Evolutionary conservation across 2,797 vertebrate species (phyloP).

Genomic region (Meriones psammophilus): DNA sequence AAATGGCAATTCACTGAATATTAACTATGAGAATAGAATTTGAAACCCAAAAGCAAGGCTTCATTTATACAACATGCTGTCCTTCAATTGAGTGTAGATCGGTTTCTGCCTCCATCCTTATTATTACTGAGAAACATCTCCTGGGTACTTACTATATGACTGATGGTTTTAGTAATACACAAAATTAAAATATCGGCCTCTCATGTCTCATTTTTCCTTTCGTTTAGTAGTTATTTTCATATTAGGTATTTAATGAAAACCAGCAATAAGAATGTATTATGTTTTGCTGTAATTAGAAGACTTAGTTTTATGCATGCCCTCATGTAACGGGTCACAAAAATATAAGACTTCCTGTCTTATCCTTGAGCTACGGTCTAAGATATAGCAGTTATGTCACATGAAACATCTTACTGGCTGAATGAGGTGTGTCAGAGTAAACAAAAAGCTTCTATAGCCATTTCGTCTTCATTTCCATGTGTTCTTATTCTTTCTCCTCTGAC

Average conservation of each 20-base stretch:
- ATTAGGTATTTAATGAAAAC: conserved; percentile 22
- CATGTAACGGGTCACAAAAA: background rate
- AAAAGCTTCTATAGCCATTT: background rate
- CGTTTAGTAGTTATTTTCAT: background rate
- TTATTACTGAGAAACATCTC: conserved; percentile 6
- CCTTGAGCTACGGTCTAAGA: conserved; percentile 11
- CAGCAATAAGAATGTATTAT: background rate
- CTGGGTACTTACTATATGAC: background rate
- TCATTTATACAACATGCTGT: background rate
- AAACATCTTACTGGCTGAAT: conserved; percentile 1
- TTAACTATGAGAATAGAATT: background rate
- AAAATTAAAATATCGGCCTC: background rate
- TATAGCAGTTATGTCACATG: background rate
- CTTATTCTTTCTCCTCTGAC: background rate
- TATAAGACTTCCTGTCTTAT: background rate
- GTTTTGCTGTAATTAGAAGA: conserved; percentile 5
- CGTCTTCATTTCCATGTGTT: background rate
- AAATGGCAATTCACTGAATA: conserved; percentile 30
- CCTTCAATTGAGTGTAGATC: background rate
- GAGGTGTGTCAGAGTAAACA: conserved; percentile 12
- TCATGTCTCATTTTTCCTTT: background rate
- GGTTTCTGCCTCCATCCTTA: background rate
- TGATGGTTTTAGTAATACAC: conserved; percentile 32
- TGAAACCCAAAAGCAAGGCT: background rate
- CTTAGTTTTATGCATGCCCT: background rate